Percentiles rank a stretch among this genome's conserved stretches.
Conservation (phyloP, 2,113 vertebrate genomes). For the Mirounga angustirostris region DNA sequence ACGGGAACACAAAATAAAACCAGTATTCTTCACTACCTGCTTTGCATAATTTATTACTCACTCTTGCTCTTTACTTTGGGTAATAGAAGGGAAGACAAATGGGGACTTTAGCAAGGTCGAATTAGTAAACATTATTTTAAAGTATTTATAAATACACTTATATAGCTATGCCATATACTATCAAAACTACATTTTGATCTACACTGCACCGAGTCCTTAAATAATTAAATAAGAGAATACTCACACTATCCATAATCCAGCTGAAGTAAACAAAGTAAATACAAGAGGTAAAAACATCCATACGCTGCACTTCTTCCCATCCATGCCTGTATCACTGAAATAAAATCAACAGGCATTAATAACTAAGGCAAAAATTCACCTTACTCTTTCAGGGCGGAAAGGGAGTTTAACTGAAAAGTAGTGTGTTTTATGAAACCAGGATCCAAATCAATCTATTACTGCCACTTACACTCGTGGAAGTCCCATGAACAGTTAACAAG, state of each 20-base stretch:
- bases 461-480: not conserved
- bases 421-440: not conserved
- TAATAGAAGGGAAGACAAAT: conserved; percentile 23
- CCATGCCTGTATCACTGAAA: conserved; percentile 87
- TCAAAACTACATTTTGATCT: not conserved
- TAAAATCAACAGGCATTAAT: not conserved
- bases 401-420: not conserved
- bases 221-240: conserved; percentile 75
- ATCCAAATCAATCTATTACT: not conserved
- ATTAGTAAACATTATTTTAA: conserved; percentile 11
- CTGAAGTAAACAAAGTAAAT: conserved; percentile 91
- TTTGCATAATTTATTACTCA: conserved; percentile 46
- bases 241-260: conserved; percentile 95
- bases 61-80: not conserved
- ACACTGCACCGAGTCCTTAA: not conserved
- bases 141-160: not conserved
- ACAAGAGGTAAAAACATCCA: conserved; percentile 95
- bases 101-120: not conserved
- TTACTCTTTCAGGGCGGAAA: not conserved
- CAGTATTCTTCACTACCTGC: not conserved
- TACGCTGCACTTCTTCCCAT: conserved; percentile 90
- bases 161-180: not conserved
- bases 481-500: not conserved
- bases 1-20: not conserved
- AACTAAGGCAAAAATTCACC: not conserved